Evolutionary conservation across 2,113 vertebrate species (phyloP).

Genomic region (Craseonycteris thonglongyai): DNA sequence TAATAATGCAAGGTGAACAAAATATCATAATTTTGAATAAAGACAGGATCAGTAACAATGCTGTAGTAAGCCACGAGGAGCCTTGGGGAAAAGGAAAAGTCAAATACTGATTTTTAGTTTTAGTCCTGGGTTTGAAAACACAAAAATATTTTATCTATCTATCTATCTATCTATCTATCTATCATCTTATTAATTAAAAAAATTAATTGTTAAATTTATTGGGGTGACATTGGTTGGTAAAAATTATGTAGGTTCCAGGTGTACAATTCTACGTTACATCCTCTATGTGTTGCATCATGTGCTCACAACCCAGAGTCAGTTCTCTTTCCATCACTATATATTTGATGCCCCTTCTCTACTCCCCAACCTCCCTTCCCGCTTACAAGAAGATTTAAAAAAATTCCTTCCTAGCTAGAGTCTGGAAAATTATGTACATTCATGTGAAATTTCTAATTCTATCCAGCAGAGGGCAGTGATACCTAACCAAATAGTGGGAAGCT

Average conservation of each 20-base stretch:
- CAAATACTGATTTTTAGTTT: background rate
- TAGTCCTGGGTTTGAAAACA: background rate
- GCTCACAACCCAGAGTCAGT: no score
- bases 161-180: no score
- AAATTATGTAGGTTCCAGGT: no score
- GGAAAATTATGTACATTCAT: background rate
- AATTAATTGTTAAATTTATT: no score
- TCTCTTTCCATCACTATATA: no score
- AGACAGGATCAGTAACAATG: background rate
- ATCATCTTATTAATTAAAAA: no score
- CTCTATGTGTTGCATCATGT: no score
- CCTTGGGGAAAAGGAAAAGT: background rate
- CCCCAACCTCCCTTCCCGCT: no score
- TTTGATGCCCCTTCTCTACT: no score
- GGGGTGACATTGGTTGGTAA: no score
- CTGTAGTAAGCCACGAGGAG: background rate
- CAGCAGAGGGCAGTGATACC: slow-evolving; percentile 64
- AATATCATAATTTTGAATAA: background rate
- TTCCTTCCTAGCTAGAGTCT: background rate
- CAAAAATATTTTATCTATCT: background rate
- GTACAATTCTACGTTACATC: no score
- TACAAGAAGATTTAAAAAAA: background rate
- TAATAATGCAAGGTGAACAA: background rate
- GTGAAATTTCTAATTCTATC: background rate
- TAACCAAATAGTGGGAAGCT: slow-evolving; percentile 16